These are phyloP conservation scores for Etheostoma nigrum DNA, from an alignment of 2,797 vertebrate genomes.

Conservation along the genomic window DNA sequence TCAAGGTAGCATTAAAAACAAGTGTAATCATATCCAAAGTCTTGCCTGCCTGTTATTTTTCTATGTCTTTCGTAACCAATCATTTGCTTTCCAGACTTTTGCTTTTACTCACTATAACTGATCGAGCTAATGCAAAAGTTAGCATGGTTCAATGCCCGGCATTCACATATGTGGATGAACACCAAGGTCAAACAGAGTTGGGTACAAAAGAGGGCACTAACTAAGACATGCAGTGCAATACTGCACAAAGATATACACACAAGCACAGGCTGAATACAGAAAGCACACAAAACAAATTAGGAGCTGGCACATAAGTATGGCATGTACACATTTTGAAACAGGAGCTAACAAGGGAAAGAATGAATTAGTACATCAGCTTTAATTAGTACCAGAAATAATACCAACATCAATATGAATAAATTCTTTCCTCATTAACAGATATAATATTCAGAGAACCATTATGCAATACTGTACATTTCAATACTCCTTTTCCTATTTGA, in stretches of 20 bases:
- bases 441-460: not conserved
- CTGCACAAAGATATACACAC: constrained; percentile 49
- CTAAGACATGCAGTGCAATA: constrained; percentile 44
- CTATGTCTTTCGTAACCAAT: constrained; percentile 9
- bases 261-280: constrained; percentile 23
- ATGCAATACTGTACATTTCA: constrained; percentile 18
- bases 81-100: not conserved
- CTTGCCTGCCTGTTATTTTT: not conserved
- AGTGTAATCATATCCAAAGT: not conserved
- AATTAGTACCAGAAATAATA: constrained; percentile 42
- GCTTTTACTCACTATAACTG: constrained; percentile 16
- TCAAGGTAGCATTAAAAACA: too few species aligned
- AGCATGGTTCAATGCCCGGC: constrained; percentile 34
- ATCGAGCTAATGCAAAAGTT: constrained; percentile 16
- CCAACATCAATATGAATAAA: constrained; percentile 10
- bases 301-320: constrained; percentile 37
- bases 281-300: constrained; percentile 38
- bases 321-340: constrained; percentile 34
- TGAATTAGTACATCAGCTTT: constrained; percentile 8
- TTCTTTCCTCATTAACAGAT: constrained; percentile 19
- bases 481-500: not conserved
- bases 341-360: constrained; percentile 13
- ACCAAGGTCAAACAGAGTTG: constrained; percentile 27
- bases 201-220: constrained; percentile 32
- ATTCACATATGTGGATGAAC: constrained; percentile 45